These are phyloP conservation scores for Papilio polyxenes DNA, from an alignment of 1,140 invertebrate species.

Conservation along the genomic window DNA sequence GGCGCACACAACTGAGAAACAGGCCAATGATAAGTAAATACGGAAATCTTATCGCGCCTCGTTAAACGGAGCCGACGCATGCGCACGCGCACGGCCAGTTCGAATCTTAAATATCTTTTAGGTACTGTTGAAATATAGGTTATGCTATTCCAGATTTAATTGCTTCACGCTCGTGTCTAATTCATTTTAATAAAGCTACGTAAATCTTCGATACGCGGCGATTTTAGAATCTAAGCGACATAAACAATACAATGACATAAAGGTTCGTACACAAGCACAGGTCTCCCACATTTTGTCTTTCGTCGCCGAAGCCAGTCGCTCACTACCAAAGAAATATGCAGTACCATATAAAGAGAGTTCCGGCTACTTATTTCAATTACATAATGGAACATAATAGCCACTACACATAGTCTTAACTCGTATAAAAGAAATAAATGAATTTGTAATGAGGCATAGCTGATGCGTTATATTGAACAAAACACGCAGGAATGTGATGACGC, in stretches of 20 bases:
- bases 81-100: background rate
- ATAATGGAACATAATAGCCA: conserved; percentile 22
- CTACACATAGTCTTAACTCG: conserved; percentile 5
- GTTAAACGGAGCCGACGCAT: conserved; percentile 26
- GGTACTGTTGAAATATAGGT: conserved; percentile 14
- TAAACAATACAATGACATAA: no score
- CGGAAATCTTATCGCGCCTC: conserved; percentile 37
- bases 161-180: background rate
- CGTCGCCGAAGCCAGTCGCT: background rate
- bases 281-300: background rate
- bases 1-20: conserved; percentile 26
- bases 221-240: no score
- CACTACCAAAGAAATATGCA: conserved; percentile 12
- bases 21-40: conserved; percentile 38
- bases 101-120: conserved; percentile 30
- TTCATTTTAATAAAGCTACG: background rate
- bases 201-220: no score
- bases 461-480: conserved; percentile 44
- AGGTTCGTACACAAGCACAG: no score
- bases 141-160: conserved; percentile 20
- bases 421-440: conserved; percentile 37
- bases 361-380: conserved; percentile 37
- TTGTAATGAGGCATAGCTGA: conserved; percentile 36
- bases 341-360: conserved; percentile 29
- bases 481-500: conserved; percentile 55